Base-by-base conservation (phyloP, 2,888 invertebrate species). In the Dryocosmus kuriphilus region DNA sequence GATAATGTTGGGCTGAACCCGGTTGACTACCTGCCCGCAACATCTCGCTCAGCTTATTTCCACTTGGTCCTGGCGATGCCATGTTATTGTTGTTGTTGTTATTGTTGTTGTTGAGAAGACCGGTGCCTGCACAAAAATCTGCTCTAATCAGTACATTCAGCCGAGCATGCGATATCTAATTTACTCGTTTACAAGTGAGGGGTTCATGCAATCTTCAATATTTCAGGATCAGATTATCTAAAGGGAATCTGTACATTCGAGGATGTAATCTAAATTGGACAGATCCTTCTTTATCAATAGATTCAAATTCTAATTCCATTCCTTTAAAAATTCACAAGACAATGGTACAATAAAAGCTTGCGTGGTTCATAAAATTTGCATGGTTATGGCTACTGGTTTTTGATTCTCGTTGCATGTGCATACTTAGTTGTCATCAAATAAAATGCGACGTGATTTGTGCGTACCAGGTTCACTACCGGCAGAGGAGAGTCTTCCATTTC, bases 401-500 rank as follows among this genome's bases (percentile, higher is more conserved):
- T 57, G 19, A 27, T 22, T 41, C 24, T 38, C 27, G 30, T 35
- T 35, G 74, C 51, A 73, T 63, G 38, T 51, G 35, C 35, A 77
- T 51, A 16, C 35, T 71, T 30, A 57, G 38, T 75, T 60, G 46
- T 35, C 27, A 60, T 51, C 27, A 60, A 30, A 65, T 46, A 41
- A 74, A 77, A 30, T 41, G 38, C n/a, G 35, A 38, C 38, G 57
- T 80, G 82, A 82, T 85, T 81, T 83, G 83, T 89, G 87, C 89
- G 90, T 91, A 88, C 92, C 93, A 76, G 94, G 94, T 92, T 96
- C 96, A 24, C 96, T 96, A 27, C 96, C 95, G 41, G 96, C 95
- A 30, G 96, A 96, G 11, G 96, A 96, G 7, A 96, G 93, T 77
- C 96, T 94, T 75, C 96, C 96, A 88, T 96, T 96, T 82, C 94